Evolutionary conservation across 1,140 invertebrate genomes (phyloP).

Genomic region (Bacillus rossius): DNA sequence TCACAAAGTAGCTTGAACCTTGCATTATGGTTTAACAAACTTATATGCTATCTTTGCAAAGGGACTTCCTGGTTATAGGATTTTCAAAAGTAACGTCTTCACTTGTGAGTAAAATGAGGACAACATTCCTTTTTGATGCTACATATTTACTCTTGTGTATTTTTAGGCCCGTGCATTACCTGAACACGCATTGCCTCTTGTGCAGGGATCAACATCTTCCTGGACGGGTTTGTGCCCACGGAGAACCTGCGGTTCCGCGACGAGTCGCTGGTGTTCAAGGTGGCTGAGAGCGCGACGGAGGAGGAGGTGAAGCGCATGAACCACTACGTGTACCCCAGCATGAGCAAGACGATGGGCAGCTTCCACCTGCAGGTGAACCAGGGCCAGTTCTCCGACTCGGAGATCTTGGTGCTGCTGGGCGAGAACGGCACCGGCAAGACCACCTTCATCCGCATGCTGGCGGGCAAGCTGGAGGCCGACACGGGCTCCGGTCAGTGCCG

Average conservation of each 20-base stretch:
- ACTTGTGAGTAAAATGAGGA: too few relatives aligned
- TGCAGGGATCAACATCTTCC: conserved; percentile 95
- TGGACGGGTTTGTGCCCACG: conserved; percentile 98
- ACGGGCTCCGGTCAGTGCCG: conserved; percentile 59
- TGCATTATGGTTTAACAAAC: too few relatives aligned
- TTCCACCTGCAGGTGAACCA: conserved; percentile 77
- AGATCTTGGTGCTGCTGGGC: conserved; percentile 96
- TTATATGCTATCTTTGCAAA: too few relatives aligned
- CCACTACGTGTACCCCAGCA: conserved; percentile 90
- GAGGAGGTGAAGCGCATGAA: conserved; percentile 96
- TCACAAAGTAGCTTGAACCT: too few relatives aligned
- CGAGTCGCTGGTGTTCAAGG: conserved; percentile 95
- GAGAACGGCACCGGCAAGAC: conserved; percentile 99
- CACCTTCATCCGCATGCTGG: conserved; percentile 97
- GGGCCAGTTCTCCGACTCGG: conserved; percentile 98
- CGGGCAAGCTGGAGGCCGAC: conserved; percentile 91
- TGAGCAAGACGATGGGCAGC: conserved; percentile 78
- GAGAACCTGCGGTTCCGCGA: conserved; percentile 99
- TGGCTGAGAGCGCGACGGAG: conserved; percentile 94
- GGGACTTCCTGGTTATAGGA: too few relatives aligned
- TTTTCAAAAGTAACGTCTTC: too few relatives aligned
- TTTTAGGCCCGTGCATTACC: too few relatives aligned
- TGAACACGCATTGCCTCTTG: too few relatives aligned
- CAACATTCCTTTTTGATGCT: too few relatives aligned
- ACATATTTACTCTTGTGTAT: too few relatives aligned